These are phyloP conservation scores for Maniola jurtina DNA, from an alignment of 1,140 invertebrate genomes.

Conservation along the genomic window DNA sequence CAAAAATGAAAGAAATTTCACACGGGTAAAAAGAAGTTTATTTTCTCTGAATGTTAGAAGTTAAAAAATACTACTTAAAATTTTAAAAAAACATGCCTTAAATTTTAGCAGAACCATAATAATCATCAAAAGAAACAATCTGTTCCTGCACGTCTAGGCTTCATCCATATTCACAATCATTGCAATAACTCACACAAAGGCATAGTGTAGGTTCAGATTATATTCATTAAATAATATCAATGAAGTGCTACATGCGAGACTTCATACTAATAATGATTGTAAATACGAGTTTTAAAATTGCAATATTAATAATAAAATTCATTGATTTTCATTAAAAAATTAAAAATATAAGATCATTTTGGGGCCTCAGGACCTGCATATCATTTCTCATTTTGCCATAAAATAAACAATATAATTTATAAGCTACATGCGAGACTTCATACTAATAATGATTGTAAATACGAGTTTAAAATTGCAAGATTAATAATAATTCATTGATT, in stretches of 20 bases:
- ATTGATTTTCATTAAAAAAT: too few relatives aligned
- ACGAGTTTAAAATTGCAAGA: neutral
- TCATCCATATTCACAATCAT: too few relatives aligned
- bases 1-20: conserved; percentile 52
- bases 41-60: conserved; percentile 48
- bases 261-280: neutral
- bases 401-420: too few relatives aligned
- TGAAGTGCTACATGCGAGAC: neutral
- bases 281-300: neutral
- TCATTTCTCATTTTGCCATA: too few relatives aligned
- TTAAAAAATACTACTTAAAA: conserved; percentile 41
- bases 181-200: too few relatives aligned
- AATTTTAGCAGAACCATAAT: conserved; percentile 9
- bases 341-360: conserved; percentile 48
- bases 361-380: conserved; percentile 64
- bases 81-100: conserved; percentile 23
- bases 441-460: neutral
- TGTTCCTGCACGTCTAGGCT: too few relatives aligned
- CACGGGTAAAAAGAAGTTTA: conserved; percentile 65
- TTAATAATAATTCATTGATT: conserved; percentile 25
- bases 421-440: neutral
- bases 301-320: conserved; percentile 29
- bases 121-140: neutral
- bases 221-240: neutral
- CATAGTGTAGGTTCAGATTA: too few relatives aligned